These are phyloP conservation scores for Pipistrellus pipistrellus DNA, from an alignment of 2,797 vertebrate genomes.

Conservation along the genomic window DNA sequence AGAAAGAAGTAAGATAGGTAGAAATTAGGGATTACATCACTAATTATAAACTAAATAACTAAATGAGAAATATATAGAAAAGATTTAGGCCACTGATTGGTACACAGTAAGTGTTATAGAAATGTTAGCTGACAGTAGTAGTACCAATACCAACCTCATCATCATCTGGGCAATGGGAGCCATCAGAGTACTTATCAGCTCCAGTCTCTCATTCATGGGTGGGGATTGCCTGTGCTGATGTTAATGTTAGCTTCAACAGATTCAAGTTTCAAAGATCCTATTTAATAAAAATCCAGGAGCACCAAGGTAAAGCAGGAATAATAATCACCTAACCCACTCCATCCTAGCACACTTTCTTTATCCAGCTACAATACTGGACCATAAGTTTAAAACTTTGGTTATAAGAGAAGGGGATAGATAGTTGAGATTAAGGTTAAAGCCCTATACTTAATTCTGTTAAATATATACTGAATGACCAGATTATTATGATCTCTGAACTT, in stretches of 20 bases:
- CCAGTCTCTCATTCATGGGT: neutral
- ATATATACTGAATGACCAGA: too few species aligned
- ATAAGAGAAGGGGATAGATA: neutral
- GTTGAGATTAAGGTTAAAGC: neutral
- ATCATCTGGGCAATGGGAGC: neutral
- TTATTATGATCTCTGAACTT: too few species aligned
- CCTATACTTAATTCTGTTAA: neutral
- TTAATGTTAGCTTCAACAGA: neutral
- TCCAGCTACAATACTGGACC: constrained; percentile 5
- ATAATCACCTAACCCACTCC: neutral
- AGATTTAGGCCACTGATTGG: neutral
- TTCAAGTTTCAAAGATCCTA: neutral
- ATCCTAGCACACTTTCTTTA: neutral
- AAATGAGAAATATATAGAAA: neutral
- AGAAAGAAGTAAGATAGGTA: neutral
- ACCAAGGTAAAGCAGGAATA: constrained; percentile 3
- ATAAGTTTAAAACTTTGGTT: neutral
- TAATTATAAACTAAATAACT: constrained; percentile 14
- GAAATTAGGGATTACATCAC: neutral
- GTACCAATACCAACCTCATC: neutral
- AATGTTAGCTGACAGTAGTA: neutral
- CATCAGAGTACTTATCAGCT: neutral
- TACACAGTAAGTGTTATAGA: neutral
- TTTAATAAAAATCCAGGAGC: neutral
- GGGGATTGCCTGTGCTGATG: neutral